phyloP scores from a whole-genome alignment of 30 jellyfish, hydroid and myxozoan species.

The Pelagia noctiluca region DNA sequence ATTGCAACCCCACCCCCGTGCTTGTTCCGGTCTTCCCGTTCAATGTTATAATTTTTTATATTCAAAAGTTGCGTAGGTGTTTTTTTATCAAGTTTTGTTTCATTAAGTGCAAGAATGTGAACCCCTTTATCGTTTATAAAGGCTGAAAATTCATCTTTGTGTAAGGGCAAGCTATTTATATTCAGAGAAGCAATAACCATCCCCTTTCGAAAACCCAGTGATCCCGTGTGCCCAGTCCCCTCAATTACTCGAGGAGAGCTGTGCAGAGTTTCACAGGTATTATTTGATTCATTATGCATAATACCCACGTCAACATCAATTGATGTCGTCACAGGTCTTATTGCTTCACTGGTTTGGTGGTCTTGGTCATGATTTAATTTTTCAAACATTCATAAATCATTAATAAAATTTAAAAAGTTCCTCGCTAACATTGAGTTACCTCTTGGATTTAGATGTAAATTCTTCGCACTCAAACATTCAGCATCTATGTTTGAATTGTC shows the following conservation, averaged over 20 bases:
- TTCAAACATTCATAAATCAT: conserved; percentile 25
- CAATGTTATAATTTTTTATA: conserved; percentile 26
- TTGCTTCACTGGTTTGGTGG: conserved; percentile 43
- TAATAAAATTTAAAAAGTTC: conserved; percentile 25
- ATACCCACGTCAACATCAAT: conserved; percentile 48
- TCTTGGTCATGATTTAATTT: conserved; percentile 28
- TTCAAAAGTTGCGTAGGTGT: conserved; percentile 29
- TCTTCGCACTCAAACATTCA: not conserved
- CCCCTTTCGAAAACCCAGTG: conserved; percentile 58
- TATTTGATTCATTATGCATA: conserved; percentile 40
- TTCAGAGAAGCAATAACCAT: conserved; percentile 53
- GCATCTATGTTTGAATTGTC: conserved; percentile 15
- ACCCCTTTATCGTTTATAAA: conserved; percentile 45
- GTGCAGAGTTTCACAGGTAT: conserved; percentile 52
- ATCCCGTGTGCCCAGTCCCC: conserved; percentile 49
- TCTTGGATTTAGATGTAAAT: conserved; percentile 38
- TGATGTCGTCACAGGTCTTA: conserved; percentile 43
- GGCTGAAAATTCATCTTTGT: conserved; percentile 31
- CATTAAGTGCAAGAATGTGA: conserved; percentile 65
- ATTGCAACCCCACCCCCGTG: conserved; percentile 69
- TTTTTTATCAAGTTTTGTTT: conserved; percentile 55
- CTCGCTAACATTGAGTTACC: conserved; percentile 58
- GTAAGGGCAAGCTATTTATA: conserved; percentile 53
- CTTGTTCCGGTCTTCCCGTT: conserved; percentile 48
- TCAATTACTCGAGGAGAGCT: conserved; percentile 57